A percentile compares a stretch with the other conserved stretches of the same genome.
These are phyloP conservation scores for Aptenodytes patagonicus DNA, from an alignment of 2,113 vertebrate genomes.

Conservation along the genomic window DNA sequence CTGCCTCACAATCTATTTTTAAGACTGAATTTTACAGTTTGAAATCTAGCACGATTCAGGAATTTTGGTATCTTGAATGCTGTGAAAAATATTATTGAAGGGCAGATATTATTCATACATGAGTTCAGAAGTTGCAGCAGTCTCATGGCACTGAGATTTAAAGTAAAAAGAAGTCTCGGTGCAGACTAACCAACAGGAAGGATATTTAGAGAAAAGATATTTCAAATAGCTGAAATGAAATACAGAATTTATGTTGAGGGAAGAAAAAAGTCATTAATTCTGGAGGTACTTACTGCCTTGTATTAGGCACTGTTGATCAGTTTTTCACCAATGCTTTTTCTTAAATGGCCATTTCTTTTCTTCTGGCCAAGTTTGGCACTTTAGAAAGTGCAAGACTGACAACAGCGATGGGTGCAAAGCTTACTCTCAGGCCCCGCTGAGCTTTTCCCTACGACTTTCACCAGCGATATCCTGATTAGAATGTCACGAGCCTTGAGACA, in stretches of 20 bases:
- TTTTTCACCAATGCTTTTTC: background rate
- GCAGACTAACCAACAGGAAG: background rate
- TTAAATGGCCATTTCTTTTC: background rate
- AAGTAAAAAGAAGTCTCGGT: background rate
- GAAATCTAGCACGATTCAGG: background rate
- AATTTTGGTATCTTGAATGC: background rate
- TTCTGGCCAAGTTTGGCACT: background rate
- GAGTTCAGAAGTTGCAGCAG: background rate
- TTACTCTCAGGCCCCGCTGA: rapidly evolving
- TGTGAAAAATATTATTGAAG: background rate
- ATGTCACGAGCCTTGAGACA: background rate
- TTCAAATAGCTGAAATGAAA: background rate
- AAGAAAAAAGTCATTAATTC: background rate
- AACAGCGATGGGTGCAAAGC: background rate
- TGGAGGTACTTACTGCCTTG: background rate
- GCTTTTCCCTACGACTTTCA: background rate
- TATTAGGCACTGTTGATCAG: background rate
- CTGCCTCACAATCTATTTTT: background rate
- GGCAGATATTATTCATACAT: background rate
- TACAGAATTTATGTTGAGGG: background rate
- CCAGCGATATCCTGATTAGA: background rate
- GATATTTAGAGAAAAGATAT: background rate
- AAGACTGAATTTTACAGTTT: background rate
- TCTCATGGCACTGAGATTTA: background rate
- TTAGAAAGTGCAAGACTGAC: background rate